Percentiles rank a stretch among this genome's conserved stretches.
Conservation (phyloP, 2,113 vertebrate genomes). For the Athene noctua region DNA sequence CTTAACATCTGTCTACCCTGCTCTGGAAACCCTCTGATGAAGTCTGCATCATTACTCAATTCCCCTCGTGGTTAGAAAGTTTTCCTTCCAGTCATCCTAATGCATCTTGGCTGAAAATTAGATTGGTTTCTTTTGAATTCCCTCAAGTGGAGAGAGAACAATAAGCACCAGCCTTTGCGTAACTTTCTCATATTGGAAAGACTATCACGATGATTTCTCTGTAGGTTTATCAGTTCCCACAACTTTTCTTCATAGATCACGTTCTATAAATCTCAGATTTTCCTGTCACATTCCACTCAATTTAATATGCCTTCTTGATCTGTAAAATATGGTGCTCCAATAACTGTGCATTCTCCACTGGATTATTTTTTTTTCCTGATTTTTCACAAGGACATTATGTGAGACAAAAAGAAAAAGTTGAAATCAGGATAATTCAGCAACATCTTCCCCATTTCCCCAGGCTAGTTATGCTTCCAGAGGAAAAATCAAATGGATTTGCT, state of each 20-base stretch:
- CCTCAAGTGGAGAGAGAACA: slow-evolving; percentile 54
- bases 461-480: neutral
- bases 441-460: neutral
- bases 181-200: slow-evolving; percentile 25
- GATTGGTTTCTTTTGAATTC: slow-evolving; percentile 66
- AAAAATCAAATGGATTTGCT: neutral
- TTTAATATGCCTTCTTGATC: neutral
- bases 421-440: neutral
- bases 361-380: neutral
- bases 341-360: neutral
- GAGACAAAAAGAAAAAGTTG: slow-evolving; percentile 1
- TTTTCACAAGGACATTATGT: neutral
- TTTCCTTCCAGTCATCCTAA: slow-evolving; percentile 57
- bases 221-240: slow-evolving; percentile 44
- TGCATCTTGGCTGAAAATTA: slow-evolving; percentile 64
- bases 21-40: slow-evolving; percentile 37
- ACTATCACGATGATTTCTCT: slow-evolving; percentile 33
- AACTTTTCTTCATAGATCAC: slow-evolving; percentile 31
- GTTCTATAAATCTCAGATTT: neutral
- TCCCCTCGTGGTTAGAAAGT: slow-evolving; percentile 35
- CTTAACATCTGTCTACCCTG: slow-evolving; percentile 50
- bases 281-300: slow-evolving; percentile 7
- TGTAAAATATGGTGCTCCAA: neutral
- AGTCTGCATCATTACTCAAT: slow-evolving; percentile 48
- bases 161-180: slow-evolving; percentile 41